Evolutionary conservation across 2,113 vertebrate genomes (phyloP).

Genomic region (Mesembrinibis cayennensis): DNA sequence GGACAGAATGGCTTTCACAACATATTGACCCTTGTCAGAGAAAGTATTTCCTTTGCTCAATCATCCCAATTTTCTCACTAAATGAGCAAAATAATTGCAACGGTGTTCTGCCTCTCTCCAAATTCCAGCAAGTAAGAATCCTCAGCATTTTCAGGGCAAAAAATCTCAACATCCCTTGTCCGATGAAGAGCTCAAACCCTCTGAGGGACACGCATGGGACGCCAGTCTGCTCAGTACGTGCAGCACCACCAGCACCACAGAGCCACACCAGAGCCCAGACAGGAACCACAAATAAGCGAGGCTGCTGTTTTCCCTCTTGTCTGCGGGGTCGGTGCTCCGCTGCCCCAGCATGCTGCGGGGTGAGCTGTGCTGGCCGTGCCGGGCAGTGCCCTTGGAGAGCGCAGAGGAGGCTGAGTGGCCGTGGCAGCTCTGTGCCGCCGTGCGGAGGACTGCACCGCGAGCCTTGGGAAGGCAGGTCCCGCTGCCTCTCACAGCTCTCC

Average conservation of each 20-base stretch:
- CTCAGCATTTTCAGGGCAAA: not conserved
- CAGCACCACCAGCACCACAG: fast-evolving
- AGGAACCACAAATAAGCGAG: fast-evolving
- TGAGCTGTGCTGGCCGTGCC: fast-evolving
- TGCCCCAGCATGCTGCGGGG: fast-evolving
- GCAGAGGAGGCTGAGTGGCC: not conserved
- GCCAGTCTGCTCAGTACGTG: fast-evolving
- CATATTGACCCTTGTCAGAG: not conserved
- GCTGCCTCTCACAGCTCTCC: fast-evolving
- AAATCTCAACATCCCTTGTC: fast-evolving
- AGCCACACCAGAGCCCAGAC: not conserved
- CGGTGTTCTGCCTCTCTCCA: not conserved
- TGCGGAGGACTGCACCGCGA: fast-evolving
- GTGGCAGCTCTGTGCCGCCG: fast-evolving
- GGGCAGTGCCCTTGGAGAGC: fast-evolving
- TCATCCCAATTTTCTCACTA: not conserved
- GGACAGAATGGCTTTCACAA: not conserved
- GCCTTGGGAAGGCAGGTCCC: not conserved
- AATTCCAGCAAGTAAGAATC: not conserved
- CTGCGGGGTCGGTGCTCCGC: fast-evolving
- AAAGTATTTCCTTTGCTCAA: not conserved
- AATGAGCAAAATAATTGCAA: not conserved
- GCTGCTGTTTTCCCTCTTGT: no score
- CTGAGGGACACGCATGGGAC: fast-evolving
- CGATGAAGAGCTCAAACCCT: not conserved